These are phyloP conservation scores for Tenebrio molitor DNA, from an alignment of 1,140 invertebrate species.

Conservation along the genomic window DNA sequence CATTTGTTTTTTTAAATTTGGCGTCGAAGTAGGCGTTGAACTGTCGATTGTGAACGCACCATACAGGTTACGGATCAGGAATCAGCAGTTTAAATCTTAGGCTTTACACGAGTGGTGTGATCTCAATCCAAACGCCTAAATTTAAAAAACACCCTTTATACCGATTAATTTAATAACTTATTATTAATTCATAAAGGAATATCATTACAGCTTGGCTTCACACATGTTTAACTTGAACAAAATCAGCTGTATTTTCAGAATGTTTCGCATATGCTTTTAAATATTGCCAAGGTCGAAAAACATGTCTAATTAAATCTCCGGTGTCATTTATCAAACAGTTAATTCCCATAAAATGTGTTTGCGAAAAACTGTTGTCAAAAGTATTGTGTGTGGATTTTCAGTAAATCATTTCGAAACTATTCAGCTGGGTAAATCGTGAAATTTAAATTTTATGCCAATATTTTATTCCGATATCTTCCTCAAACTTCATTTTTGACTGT, in stretches of 20 bases:
- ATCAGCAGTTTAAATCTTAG: too few relatives aligned
- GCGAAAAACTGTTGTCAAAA: conserved; percentile 18
- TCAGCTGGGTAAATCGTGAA: conserved; percentile 15
- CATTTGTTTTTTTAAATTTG: too few relatives aligned
- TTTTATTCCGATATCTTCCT: conserved; percentile 27
- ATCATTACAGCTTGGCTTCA: not conserved
- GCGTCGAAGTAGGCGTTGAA: too few relatives aligned
- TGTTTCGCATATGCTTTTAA: conserved; percentile 9
- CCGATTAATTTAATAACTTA: too few relatives aligned
- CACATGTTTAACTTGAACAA: not conserved
- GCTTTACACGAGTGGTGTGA: too few relatives aligned
- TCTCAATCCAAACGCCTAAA: too few relatives aligned
- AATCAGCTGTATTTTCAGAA: not conserved
- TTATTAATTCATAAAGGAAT: not conserved
- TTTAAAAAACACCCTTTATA: too few relatives aligned
- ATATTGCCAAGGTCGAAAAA: conserved; percentile 15
- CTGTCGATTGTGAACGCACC: too few relatives aligned
- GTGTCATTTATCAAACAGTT: conserved; percentile 13
- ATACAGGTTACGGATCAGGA: too few relatives aligned
- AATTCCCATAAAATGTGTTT: not conserved
- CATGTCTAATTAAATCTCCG: conserved; percentile 19
- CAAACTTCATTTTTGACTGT: conserved; percentile 17
- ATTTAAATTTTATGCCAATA: conserved; percentile 39
- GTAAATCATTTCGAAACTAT: conserved; percentile 8
- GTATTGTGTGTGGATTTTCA: conserved; percentile 19